Percentiles rank a stretch among this genome's conserved stretches.
phyloP scores from a whole-genome alignment of 1,140 invertebrate species.

The Bombus terrestris region DNA sequence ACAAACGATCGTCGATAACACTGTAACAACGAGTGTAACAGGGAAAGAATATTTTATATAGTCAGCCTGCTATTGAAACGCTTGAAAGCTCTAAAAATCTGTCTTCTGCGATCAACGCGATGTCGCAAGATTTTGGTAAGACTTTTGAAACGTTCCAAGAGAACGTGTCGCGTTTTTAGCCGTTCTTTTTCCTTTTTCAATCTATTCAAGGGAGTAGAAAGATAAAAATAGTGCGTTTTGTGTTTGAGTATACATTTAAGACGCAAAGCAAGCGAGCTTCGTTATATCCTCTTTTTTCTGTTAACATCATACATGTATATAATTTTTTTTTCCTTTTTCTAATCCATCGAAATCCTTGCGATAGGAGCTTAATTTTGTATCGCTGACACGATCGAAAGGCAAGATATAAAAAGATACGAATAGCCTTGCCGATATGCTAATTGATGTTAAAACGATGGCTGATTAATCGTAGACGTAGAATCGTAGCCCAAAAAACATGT shows the following conservation, averaged over 20 bases:
- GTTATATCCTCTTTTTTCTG: background rate
- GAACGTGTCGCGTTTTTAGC: conserved; percentile 10
- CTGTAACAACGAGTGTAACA: background rate
- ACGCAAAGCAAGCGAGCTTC: background rate
- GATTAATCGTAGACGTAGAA: conserved; percentile 55
- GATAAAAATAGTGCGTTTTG: background rate
- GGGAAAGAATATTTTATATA: background rate
- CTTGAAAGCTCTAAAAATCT: conserved; percentile 19
- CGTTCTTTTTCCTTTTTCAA: conserved; percentile 1
- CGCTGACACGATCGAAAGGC: background rate
- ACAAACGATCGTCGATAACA: background rate
- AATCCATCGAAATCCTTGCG: conserved; percentile 20
- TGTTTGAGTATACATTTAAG: background rate
- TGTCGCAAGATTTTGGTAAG: conserved; percentile 49
- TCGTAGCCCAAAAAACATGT: conserved; percentile 72
- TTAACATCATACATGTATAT: background rate
- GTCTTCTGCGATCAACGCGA: conserved; percentile 7
- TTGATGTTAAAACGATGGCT: conserved; percentile 10
- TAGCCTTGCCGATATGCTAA: conserved; percentile 8
- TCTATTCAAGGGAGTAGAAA: background rate
- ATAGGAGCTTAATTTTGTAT: background rate
- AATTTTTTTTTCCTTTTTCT: background rate
- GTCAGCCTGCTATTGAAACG: conserved; percentile 26
- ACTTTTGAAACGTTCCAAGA: background rate
- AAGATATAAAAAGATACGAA: background rate